Evolutionary conservation across 2,888 invertebrate genomes (phyloP), one percentile per base, ranked within the genome.

Genomic region (Theretra japonica): DNA sequence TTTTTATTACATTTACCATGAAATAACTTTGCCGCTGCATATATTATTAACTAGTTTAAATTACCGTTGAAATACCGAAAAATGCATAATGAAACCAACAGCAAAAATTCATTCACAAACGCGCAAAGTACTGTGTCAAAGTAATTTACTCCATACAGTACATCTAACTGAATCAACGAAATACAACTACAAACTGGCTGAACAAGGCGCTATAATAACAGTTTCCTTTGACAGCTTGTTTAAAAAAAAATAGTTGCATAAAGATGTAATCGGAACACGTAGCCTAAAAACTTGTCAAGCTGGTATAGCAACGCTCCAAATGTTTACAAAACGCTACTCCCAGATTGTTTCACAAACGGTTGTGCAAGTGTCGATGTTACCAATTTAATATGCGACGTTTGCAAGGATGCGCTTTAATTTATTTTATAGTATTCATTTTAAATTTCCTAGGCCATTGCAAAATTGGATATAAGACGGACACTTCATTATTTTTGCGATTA

Each of bases 191-290:
- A 41, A 72, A 48, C 72, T 60, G 23, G 72, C 30, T 30, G n/a
- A 30, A 72, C 72, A 59, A 72, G 59, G n/a, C n/a, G 48, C 41
- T 65, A 50, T 69, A 68, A 72, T 72, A 69, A 69, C 72, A 53
- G 69, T 69, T 71, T 48, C 25, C 48, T 69, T 68, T 41, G 53
- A 48, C 60, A 50, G 48, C 68, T n/a, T 60, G 70, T 74, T 75
- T n/a, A n/a, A 73, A 74, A 59, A 69, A 73, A 72, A 69, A 30
- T 58, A 21, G 75, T 79, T 77, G 74, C 77, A 75, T 75, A 76
- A 77, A 79, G 79, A 79, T 79, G 74, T 74, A 76, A 77, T 79
- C 77, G 69, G 62, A 28, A 28, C 68, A 41, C 21, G 65, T 60
- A 41, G 73, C 72, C 69, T 69, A 75, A 50, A 58, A 72, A 75